Conservation (phyloP, 1,140 invertebrate genomes). For the Harlomillsia oculata region DNA sequence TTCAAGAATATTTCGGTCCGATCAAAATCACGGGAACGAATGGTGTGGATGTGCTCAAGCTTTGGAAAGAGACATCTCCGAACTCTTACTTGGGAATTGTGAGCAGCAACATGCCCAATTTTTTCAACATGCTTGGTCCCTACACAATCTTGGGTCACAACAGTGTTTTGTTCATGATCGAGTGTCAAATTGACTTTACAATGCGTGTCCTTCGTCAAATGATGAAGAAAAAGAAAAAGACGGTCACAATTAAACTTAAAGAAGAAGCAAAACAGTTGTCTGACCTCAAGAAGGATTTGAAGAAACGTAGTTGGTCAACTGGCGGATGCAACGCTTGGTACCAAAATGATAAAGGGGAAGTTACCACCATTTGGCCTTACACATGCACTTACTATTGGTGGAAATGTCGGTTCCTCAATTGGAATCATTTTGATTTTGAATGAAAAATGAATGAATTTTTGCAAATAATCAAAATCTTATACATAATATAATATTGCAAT, state of each 20-base stretch:
- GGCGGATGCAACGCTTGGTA: constrained; percentile 19
- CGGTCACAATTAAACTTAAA: constrained; percentile 2
- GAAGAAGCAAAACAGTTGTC: background rate
- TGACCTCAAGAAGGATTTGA: background rate
- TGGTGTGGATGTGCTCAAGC: background rate
- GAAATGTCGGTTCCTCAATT: too few species aligned
- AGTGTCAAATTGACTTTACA: constrained; percentile 22
- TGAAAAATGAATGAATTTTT: background rate
- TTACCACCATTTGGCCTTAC: constrained; percentile 14
- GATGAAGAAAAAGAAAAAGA: background rate
- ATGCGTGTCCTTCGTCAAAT: constrained; percentile 14
- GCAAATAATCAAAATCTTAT: background rate
- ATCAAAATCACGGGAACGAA: constrained; percentile 17
- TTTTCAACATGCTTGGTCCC: background rate
- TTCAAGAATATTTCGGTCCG: constrained; percentile 20
- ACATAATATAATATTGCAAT: too few species aligned
- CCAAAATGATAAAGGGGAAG: constrained; percentile 3
- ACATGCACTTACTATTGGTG: background rate
- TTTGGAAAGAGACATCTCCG: constrained; percentile 8
- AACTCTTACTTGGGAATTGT: constrained; percentile 6
- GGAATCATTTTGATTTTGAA: constrained; percentile 16
- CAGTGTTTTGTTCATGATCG: constrained; percentile 25
- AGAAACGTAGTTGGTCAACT: constrained; percentile 9
- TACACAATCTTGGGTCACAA: constrained; percentile 16
- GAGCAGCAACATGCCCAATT: background rate